Evolutionary conservation across 2,113 vertebrate species (phyloP).

Genomic region (Nematolebias whitei): DNA sequence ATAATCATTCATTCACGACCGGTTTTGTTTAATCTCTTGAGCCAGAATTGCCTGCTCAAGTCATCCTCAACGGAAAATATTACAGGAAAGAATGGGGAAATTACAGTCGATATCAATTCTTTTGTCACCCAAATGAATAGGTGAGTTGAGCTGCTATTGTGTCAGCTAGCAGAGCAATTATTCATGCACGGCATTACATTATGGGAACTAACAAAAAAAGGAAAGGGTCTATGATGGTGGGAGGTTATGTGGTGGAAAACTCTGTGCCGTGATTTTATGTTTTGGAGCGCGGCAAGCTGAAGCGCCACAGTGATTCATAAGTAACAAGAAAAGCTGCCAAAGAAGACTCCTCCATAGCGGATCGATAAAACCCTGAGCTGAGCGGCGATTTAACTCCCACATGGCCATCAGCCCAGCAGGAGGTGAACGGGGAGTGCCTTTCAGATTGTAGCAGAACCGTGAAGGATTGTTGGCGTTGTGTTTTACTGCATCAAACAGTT

Average conservation of each 20-base stretch:
- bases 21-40: slow-evolving; percentile 28
- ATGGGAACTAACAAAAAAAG: slow-evolving; percentile 8
- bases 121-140: slow-evolving; percentile 53
- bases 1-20: slow-evolving; percentile 32
- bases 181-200: slow-evolving; percentile 26
- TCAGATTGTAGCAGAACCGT: slow-evolving; percentile 29
- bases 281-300: slow-evolving; percentile 6
- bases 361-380: slow-evolving; percentile 57
- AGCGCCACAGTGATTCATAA: slow-evolving; percentile 58
- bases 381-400: slow-evolving; percentile 55
- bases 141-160: slow-evolving; percentile 37
- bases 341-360: slow-evolving; percentile 54
- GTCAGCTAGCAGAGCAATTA: slow-evolving; percentile 32
- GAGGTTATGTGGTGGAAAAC: slow-evolving; percentile 29
- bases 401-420: slow-evolving; percentile 25
- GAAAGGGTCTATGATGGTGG: neutral
- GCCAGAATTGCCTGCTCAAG: slow-evolving; percentile 21
- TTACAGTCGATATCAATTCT: slow-evolving; percentile 48
- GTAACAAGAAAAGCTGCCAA: slow-evolving; percentile 32
- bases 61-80: slow-evolving; percentile 36
- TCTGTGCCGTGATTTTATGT: neutral
- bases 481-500: slow-evolving; percentile 25
- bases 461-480: slow-evolving; percentile 17
- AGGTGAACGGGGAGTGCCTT: slow-evolving; percentile 36
- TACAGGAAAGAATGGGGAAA: slow-evolving; percentile 32